phyloP scores from a whole-genome alignment of 2,888 invertebrate species.

The Acleris sparsana region DNA sequence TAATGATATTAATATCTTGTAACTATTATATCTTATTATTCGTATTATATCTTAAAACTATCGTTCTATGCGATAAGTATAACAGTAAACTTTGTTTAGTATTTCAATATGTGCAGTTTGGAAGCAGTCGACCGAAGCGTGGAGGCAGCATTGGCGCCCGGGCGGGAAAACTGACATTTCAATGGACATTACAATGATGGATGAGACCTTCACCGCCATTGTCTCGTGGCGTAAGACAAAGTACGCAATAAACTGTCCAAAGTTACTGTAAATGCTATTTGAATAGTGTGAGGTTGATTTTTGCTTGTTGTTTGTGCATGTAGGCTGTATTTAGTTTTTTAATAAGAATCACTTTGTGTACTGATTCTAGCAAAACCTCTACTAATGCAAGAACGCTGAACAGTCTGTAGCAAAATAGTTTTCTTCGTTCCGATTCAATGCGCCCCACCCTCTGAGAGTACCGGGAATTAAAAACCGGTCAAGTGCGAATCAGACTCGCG shows the following conservation, averaged over 20 bases:
- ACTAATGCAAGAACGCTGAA: too few species aligned
- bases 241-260: conserved; percentile 17
- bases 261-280: conserved; percentile 2
- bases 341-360: too few species aligned
- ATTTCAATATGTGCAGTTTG: neutral
- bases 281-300: neutral
- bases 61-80: neutral
- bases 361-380: too few species aligned
- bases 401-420: too few species aligned
- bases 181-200: conserved; percentile 49
- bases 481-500: too few species aligned
- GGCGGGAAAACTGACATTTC: conserved; percentile 42
- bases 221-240: conserved; percentile 39
- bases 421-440: too few species aligned
- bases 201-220: conserved; percentile 45
- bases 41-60: too few species aligned
- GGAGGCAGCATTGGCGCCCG: conserved; percentile 28
- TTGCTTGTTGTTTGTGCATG: neutral
- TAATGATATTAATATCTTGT: too few species aligned
- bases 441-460: too few species aligned
- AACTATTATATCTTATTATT: too few species aligned
- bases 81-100: neutral
- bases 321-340: too few species aligned
- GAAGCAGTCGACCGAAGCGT: conserved; percentile 8
- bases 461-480: too few species aligned